These are phyloP conservation scores for Anser cygnoides DNA, from an alignment of 2,113 vertebrate genomes.

Conservation along the genomic window DNA sequence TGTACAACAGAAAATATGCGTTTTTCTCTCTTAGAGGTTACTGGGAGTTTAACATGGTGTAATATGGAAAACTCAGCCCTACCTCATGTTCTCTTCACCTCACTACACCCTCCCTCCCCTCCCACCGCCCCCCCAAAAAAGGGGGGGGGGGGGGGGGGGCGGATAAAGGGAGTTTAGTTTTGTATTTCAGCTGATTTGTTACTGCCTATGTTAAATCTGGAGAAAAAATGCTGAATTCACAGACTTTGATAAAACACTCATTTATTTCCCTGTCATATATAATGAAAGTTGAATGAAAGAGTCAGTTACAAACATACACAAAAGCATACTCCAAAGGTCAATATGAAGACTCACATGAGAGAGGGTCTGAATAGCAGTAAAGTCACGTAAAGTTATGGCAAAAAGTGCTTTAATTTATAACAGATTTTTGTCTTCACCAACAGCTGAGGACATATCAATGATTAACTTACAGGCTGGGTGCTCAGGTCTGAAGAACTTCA, in stretches of 20 bases:
- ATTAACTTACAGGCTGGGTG: constrained; percentile 13
- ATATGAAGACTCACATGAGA: background rate
- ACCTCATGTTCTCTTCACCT: constrained; percentile 43
- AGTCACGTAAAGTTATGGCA: constrained; percentile 22
- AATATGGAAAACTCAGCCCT: constrained; percentile 17
- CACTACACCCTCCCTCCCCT: background rate
- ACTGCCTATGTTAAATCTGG: constrained; percentile 6
- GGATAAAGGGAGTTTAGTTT: constrained; percentile 33
- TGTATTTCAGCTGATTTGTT: constrained; percentile 49
- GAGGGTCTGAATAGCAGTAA: background rate
- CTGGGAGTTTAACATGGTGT: constrained; percentile 24
- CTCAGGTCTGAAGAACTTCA: constrained; percentile 16
- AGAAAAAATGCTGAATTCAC: constrained; percentile 27
- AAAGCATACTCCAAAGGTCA: constrained; percentile 19
- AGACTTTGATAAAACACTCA: constrained; percentile 45
- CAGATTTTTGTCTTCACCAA: constrained; percentile 56
- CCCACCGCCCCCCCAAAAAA: background rate
- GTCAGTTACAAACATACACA: constrained; percentile 12
- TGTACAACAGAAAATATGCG: background rate
- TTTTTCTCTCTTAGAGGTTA: constrained; percentile 43
- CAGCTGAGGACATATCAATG: constrained; percentile 34
- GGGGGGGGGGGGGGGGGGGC: no score
- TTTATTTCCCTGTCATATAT: constrained; percentile 56
- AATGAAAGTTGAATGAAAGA: constrained; percentile 48
- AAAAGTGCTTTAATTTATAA: constrained; percentile 43